A percentile compares a stretch with the other conserved stretches of the same genome.
Evolutionary conservation across 2,797 vertebrate species (phyloP).

Genomic region (Pseudochirops cupreus): DNA sequence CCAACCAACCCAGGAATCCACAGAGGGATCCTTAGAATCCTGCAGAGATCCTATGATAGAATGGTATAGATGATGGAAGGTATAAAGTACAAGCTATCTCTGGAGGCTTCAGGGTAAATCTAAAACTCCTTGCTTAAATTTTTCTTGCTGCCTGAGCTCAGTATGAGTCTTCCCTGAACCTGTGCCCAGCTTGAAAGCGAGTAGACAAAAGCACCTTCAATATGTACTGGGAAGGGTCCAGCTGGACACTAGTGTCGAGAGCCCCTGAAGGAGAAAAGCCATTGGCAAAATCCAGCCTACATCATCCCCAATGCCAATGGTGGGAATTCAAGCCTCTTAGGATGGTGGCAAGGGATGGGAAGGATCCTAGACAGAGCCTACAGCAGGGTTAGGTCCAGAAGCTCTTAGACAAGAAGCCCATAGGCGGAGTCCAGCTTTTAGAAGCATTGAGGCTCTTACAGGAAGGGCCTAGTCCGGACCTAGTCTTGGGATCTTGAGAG

Average conservation of each 20-base stretch:
- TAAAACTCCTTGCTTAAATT: too few species aligned
- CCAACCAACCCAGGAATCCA: neutral
- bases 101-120: neutral
- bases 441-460: neutral
- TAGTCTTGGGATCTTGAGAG: too few species aligned
- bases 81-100: neutral
- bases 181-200: neutral
- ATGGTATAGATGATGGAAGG: neutral
- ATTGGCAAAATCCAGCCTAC: neutral
- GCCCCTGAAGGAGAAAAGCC: neutral
- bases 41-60: neutral
- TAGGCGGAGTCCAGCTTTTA: too few species aligned
- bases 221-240: neutral
- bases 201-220: neutral
- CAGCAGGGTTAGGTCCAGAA: neutral
- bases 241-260: neutral
- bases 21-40: neutral
- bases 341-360: fast-evolving
- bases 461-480: neutral
- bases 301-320: neutral
- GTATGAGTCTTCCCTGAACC: neutral
- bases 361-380: neutral
- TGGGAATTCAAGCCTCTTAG: neutral
- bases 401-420: neutral
- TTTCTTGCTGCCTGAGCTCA: too few species aligned